Base-by-base conservation (phyloP, 2,113 vertebrate genomes). In the Procapra przewalskii region DNA sequence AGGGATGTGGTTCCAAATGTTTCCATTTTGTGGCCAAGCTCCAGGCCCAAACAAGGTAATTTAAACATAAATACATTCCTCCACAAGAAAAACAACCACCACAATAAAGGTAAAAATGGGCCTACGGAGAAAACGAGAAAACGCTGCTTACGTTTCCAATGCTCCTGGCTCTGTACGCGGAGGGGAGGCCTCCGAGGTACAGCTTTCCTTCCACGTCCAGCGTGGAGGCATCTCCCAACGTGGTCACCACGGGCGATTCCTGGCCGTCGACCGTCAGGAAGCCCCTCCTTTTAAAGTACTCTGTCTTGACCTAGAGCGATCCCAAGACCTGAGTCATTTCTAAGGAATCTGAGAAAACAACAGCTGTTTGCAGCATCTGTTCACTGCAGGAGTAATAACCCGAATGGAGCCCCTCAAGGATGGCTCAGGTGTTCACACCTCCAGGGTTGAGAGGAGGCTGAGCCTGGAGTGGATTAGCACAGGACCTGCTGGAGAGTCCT, bases 141-240 rank as follows among this genome's bases (percentile, higher is more conserved):
- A 96, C 1, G 0, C 3, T 85, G 85, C 99, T 99, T 98, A 99
- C 99, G n/a, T 99, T 99, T 81, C 99, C 99, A 62, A 99, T 99
- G 93, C 98, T 99, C 97, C 98, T 99, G 8, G 99, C 98, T 33
- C 92, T 62, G 8, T 99, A 99, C 55, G 98, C 97, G 2, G 98
- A 96, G 13, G 99, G 99, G 1, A 99, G 97, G 12, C 99, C 99
- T 77, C 99, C 99, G 7, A 99, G 97, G 48, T 99, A 99, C 2
- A 99, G 92, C 75, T 98, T 99, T 16, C 98, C 98, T 94, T 99
- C 99, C 93, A 99, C 99, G 0, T 99, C 99, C 98, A 99, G 97
- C 6, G 99, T 99, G 97, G 97, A 99, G 0, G 98, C 99, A 40
- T 99, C 99, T 64, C 99, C 99, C 96, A 98, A 98, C 4, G 98